A percentile compares a stretch with the other conserved stretches of the same genome.
Evolutionary conservation across 2,797 vertebrate genomes (phyloP).

Genomic region (Taeniopygia guttata): DNA sequence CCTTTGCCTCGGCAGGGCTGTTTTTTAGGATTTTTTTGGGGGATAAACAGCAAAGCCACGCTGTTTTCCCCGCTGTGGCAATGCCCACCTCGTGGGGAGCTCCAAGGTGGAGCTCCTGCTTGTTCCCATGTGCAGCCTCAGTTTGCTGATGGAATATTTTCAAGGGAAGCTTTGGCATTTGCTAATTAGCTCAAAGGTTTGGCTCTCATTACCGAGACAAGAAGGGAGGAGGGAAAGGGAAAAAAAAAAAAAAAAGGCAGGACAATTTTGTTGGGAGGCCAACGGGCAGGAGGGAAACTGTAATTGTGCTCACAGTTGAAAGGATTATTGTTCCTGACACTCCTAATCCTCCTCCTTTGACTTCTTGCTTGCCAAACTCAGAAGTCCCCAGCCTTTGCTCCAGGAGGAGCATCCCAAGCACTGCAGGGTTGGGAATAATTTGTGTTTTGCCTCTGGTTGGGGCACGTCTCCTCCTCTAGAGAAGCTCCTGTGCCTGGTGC

Average conservation of each 20-base stretch:
- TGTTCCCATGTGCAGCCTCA: neutral
- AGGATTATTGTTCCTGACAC: constrained; percentile 39
- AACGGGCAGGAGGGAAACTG: constrained; percentile 15
- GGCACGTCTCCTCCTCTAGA: neutral
- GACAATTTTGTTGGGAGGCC: constrained; percentile 14
- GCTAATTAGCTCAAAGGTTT: constrained; percentile 55
- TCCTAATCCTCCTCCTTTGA: neutral
- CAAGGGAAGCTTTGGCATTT: neutral
- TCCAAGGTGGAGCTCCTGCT: neutral
- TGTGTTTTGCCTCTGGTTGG: neutral
- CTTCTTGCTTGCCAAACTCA: neutral
- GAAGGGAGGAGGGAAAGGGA: neutral
- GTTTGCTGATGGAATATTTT: constrained; percentile 21
- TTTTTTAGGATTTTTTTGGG: neutral
- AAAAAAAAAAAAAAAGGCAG: neutral
- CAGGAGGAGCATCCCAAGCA: neutral
- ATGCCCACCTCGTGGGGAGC: neutral
- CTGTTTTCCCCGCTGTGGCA: neutral
- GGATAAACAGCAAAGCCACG: neutral
- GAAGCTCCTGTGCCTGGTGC: neutral
- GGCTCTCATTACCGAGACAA: neutral
- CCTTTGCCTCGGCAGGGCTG: neutral
- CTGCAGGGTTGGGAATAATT: neutral
- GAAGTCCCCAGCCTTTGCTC: neutral
- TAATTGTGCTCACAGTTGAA: neutral